These are phyloP conservation scores for Myripristis murdjan DNA, from an alignment of 2,797 vertebrate species.

Conservation along the genomic window DNA sequence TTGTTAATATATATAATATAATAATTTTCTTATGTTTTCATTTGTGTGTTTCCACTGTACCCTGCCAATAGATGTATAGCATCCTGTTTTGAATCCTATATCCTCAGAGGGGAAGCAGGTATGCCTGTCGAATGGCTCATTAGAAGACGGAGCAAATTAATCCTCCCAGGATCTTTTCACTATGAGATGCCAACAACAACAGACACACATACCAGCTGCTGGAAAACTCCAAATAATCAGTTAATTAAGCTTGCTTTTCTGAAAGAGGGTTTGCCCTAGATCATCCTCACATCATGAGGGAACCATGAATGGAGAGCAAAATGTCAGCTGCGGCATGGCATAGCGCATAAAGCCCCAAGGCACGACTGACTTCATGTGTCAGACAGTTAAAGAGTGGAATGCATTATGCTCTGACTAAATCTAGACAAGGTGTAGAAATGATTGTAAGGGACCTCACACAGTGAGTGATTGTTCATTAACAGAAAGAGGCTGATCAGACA, in stretches of 20 bases:
- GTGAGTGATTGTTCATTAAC: constrained; percentile 39
- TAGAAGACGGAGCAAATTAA: constrained; percentile 78
- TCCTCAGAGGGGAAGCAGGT: constrained; percentile 71
- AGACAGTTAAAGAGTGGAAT: constrained; percentile 53
- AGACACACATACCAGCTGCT: constrained; percentile 67
- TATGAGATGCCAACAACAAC: constrained; percentile 67
- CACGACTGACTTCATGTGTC: constrained; percentile 55
- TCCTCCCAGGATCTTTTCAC: constrained; percentile 71
- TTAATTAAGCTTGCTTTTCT: constrained; percentile 65
- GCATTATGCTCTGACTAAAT: constrained; percentile 38
- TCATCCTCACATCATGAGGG: constrained; percentile 7
- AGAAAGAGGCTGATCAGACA: constrained; percentile 33
- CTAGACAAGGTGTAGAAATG: constrained; percentile 35
- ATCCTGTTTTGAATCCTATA: constrained; percentile 67
- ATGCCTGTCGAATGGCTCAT: constrained; percentile 71
- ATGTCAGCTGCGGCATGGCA: constrained; percentile 61
- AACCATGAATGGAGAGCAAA: constrained; percentile 47
- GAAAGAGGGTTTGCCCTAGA: constrained; percentile 33
- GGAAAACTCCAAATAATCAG: constrained; percentile 65
- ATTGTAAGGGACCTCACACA: constrained; percentile 34
- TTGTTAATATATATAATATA: no score
- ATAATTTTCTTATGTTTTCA: background rate
- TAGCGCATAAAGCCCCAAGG: constrained; percentile 51
- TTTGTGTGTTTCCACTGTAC: background rate
- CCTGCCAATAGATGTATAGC: constrained; percentile 28